Conservation (phyloP, 2,113 vertebrate species). For the Heliornis fulica region DNA sequence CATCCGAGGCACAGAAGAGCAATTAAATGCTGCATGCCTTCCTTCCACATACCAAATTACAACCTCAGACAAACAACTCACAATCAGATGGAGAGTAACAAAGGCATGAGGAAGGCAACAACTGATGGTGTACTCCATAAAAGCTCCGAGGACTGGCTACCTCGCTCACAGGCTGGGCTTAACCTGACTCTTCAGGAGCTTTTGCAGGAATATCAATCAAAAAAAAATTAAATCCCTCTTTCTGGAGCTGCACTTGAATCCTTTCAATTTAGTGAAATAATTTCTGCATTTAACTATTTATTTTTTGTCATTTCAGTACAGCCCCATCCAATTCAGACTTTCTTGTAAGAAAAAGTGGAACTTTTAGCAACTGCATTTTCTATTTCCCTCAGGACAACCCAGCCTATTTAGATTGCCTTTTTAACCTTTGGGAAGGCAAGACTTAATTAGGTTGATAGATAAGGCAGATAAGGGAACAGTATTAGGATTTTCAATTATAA, state of each 20-base stretch:
- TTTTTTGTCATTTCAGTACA: background rate
- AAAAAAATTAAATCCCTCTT: background rate
- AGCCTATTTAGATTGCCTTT: conserved; percentile 31
- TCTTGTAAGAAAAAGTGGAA: background rate
- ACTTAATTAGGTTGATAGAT: conserved; percentile 51
- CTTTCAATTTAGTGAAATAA: background rate
- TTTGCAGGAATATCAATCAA: background rate
- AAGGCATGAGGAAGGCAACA: too few species aligned
- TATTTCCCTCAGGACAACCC: background rate
- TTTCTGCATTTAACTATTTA: background rate
- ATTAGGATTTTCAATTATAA: conserved; percentile 32
- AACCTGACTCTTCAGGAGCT: background rate
- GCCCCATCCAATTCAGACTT: background rate
- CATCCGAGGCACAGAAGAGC: background rate
- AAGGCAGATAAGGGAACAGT: conserved; percentile 5
- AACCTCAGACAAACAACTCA: background rate
- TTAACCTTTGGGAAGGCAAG: conserved; percentile 25
- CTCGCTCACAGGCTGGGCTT: background rate
- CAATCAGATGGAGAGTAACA: background rate
- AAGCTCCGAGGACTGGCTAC: background rate
- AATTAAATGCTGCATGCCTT: background rate
- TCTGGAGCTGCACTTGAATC: background rate
- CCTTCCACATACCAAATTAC: background rate
- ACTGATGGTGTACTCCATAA: background rate
- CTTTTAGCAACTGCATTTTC: background rate